These are phyloP conservation scores for Antedon mediterranea DNA, from an alignment of 53 echinoderm and acorn worm species.

Conservation along the genomic window DNA sequence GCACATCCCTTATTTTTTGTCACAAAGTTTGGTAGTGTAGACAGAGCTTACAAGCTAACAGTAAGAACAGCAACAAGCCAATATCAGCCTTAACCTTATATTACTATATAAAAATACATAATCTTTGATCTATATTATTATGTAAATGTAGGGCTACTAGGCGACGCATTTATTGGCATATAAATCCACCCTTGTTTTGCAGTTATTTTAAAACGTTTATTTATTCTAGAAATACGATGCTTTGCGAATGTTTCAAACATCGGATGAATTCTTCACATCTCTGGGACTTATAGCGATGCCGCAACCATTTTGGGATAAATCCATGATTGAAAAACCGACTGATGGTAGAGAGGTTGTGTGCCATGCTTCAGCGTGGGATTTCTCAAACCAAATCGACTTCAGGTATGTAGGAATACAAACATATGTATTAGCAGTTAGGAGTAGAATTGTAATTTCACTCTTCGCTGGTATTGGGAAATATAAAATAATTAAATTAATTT, in stretches of 20 bases:
- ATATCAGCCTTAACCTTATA: too few species aligned
- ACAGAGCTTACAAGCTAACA: too few species aligned
- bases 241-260: constrained; percentile 41
- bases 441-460: not conserved
- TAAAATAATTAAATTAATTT: not conserved
- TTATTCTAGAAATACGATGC: constrained; percentile 42
- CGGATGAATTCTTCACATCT: constrained; percentile 64
- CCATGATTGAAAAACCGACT: constrained; percentile 53
- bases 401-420: constrained; percentile 31
- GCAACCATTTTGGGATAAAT: constrained; percentile 49
- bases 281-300: constrained; percentile 62
- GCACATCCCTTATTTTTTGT: too few species aligned
- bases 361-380: constrained; percentile 91
- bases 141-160: too few species aligned
- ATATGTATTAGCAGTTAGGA: not conserved
- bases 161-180: too few species aligned
- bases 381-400: constrained; percentile 67
- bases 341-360: constrained; percentile 76
- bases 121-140: too few species aligned
- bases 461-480: not conserved
- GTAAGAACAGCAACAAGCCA: too few species aligned
- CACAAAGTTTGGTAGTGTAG: too few species aligned
- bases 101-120: too few species aligned
- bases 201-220: too few species aligned
- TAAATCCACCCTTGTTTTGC: too few species aligned